Percentiles rank a stretch among this genome's conserved stretches.
Evolutionary conservation across 1,140 invertebrate species (phyloP).

Genomic region (Atta colombica): DNA sequence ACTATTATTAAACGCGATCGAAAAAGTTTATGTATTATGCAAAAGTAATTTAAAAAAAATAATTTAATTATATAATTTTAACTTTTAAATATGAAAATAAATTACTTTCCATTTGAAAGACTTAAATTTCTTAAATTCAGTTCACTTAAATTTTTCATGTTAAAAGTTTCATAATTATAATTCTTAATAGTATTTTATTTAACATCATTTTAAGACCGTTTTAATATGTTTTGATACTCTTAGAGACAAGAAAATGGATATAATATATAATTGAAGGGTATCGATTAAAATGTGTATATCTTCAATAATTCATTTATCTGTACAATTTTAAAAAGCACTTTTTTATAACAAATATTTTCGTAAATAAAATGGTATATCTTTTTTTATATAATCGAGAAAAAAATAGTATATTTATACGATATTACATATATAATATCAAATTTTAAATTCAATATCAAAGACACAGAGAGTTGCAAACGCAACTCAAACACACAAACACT

Average conservation of each 20-base stretch:
- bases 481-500: constrained; percentile 27
- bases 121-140: neutral
- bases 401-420: constrained; percentile 32
- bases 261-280: neutral
- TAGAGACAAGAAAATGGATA: neutral
- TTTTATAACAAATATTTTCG: neutral
- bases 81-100: constrained; percentile 9
- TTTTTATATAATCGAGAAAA: constrained; percentile 9
- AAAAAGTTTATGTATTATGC: neutral
- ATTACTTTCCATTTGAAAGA: neutral
- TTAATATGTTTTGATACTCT: neutral
- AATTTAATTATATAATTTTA: constrained; percentile 13
- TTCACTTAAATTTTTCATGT: neutral
- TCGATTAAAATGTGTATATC: neutral
- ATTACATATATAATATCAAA: constrained; percentile 48
- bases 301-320: neutral
- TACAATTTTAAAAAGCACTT: neutral
- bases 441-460: constrained; percentile 44
- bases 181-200: constrained; percentile 1
- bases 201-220: neutral
- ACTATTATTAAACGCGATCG: neutral
- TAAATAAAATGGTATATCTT: constrained; percentile 20
- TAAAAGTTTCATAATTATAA: neutral
- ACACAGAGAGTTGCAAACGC: constrained; percentile 45
- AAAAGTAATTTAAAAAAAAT: constrained; percentile 1